Evolutionary conservation across 1,140 invertebrate species (phyloP).

Genomic region (Steinernema feltiae): DNA sequence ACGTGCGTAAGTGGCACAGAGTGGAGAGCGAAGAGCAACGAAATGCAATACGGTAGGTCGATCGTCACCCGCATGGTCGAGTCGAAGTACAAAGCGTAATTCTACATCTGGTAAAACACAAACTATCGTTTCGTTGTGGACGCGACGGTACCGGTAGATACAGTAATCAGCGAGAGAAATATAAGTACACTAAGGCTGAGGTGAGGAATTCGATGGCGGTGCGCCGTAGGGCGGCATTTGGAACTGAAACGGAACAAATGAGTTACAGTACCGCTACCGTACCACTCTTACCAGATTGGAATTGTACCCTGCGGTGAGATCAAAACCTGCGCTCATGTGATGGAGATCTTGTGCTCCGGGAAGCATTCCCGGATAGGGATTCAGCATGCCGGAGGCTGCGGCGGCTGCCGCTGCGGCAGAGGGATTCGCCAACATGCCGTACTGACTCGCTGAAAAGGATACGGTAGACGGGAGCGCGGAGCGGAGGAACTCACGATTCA

Average conservation of each 20-base stretch:
- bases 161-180: not conserved
- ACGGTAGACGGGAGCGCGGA: constrained; percentile 21
- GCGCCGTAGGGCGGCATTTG: constrained; percentile 2
- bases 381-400: constrained; percentile 43
- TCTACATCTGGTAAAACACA: not conserved
- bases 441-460: constrained; percentile 44
- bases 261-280: not conserved
- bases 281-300: constrained; percentile 23
- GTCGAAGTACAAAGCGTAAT: not conserved
- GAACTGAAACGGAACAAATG: not conserved
- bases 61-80: not conserved
- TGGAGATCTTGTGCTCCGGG: constrained; percentile 30
- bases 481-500: not conserved
- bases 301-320: constrained; percentile 33
- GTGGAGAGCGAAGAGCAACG: not conserved
- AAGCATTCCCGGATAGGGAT: constrained; percentile 33
- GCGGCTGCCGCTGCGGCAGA: constrained; percentile 36
- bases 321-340: constrained; percentile 36
- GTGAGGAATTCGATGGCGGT: not conserved
- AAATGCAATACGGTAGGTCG: not conserved
- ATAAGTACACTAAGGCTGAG: not conserved
- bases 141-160: constrained; percentile 7
- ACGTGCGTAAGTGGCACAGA: not conserved
- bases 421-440: constrained; percentile 42
- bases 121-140: not conserved